Base-by-base conservation (phyloP, 2,113 vertebrate species). In the Caloenas nicobarica region DNA sequence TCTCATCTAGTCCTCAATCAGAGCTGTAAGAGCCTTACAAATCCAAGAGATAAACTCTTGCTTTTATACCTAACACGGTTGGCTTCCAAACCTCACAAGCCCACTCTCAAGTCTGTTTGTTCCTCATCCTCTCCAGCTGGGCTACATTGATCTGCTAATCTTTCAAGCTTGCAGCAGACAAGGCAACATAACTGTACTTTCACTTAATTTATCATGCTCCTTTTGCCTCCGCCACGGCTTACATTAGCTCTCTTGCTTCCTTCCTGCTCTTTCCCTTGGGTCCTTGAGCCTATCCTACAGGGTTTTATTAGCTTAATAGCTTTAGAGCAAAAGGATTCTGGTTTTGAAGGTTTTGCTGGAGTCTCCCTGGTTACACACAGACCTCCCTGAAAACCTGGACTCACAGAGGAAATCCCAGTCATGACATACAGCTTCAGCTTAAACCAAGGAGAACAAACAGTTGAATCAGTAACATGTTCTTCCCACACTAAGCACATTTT, bases 241-340 rank as follows among this genome's bases (percentile, higher is more conserved):
- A 87, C 92, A 95, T 46, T 62, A 85, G 65, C 56, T 74, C 94
- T 95, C 81, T 86, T 76, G 18, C 81, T 96, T 97, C 94, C 84
- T 94, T 95, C 78, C 95, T 86, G 61, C 40, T 82, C 91, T 88
- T 76, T 60, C 36, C 88, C 62, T 81, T 88, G 86, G 57, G 84
- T 76, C 86, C 22, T 86, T 66, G 38, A 83, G 74, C n/a, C 38
- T 13, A 46, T 94, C 29, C 48, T 81, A 36, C 83, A 83, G 64
- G 76, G 65, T 50, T 44, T 96, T 84, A 90, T 79, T 95, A 94
- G 89, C 42, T 95, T 94, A 95, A 88, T 6, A 93, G 82, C 56
- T 91, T 95, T 21, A 78, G 38, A 85, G 69, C 33, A 92, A 91
- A 56, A 66, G 56, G 44, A 56, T 93, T 88, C 44, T 94, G 44